Conservation (phyloP, 2,888 invertebrate species). For the Scrobipalpa costella region DNA sequence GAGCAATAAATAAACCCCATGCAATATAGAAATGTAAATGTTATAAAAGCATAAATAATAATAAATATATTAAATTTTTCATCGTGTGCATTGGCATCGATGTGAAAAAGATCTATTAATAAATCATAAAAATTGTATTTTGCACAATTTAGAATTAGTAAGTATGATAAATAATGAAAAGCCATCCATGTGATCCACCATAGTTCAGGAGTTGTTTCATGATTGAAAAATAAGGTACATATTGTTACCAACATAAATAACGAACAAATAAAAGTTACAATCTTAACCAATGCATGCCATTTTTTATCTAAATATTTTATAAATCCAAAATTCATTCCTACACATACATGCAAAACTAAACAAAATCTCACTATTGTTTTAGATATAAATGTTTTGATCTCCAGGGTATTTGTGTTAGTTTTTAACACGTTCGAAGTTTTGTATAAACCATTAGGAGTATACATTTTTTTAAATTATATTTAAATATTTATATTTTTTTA, state of each 20-base stretch:
- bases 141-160: background rate
- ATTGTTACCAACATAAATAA: background rate
- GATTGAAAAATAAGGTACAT: background rate
- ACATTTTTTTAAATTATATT: too few relatives aligned
- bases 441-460: too few relatives aligned
- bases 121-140: background rate
- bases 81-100: background rate
- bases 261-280: background rate
- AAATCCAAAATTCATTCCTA: constrained; percentile 19
- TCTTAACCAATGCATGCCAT: background rate
- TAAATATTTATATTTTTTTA: too few relatives aligned
- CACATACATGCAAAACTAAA: background rate
- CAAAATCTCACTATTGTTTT: constrained; percentile 2
- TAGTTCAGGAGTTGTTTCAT: background rate
- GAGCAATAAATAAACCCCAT: background rate
- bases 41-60: background rate
- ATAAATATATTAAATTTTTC: background rate
- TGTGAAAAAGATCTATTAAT: background rate
- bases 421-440: too few relatives aligned
- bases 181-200: background rate
- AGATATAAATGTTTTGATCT: background rate
- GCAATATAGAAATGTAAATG: background rate
- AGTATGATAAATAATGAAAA: background rate
- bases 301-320: background rate
- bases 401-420: too few relatives aligned